Evolutionary conservation across 30 jellyfish, hydroid and myxozoan genomes (phyloP).

Genomic region (Euphysa ruthae): DNA sequence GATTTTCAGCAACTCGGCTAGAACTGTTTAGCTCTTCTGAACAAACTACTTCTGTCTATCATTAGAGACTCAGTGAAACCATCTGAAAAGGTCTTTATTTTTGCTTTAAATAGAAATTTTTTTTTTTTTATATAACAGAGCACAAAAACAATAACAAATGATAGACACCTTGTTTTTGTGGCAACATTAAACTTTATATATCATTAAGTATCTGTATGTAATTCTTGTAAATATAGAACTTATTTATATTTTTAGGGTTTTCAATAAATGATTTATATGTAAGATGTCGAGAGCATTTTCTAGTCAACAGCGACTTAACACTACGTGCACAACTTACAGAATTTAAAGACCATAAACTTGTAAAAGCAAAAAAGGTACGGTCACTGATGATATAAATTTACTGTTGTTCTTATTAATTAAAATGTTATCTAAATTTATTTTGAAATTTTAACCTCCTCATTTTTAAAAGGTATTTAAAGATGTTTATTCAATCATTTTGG

Average conservation of each 20-base stretch:
- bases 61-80: too few relatives aligned
- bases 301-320: constrained; percentile 89
- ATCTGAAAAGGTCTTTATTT: too few relatives aligned
- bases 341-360: constrained; percentile 76
- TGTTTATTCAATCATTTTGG: too few relatives aligned
- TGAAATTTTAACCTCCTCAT: too few relatives aligned
- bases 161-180: background rate
- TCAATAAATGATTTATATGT: constrained; percentile 66
- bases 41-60: too few relatives aligned
- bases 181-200: background rate
- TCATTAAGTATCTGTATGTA: background rate
- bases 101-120: background rate
- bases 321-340: constrained; percentile 92
- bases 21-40: too few relatives aligned
- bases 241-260: constrained; percentile 42
- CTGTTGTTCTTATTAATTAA: too few relatives aligned
- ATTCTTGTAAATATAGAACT: background rate
- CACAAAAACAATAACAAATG: background rate
- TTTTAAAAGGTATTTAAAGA: too few relatives aligned
- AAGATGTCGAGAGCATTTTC: constrained; percentile 75
- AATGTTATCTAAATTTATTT: too few relatives aligned
- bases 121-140: background rate
- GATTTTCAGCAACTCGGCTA: too few relatives aligned
- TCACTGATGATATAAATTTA: too few relatives aligned
- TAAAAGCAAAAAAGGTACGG: constrained; percentile 84